Conservation (phyloP, 2,113 vertebrate genomes). For the Regulus satrapa region DNA sequence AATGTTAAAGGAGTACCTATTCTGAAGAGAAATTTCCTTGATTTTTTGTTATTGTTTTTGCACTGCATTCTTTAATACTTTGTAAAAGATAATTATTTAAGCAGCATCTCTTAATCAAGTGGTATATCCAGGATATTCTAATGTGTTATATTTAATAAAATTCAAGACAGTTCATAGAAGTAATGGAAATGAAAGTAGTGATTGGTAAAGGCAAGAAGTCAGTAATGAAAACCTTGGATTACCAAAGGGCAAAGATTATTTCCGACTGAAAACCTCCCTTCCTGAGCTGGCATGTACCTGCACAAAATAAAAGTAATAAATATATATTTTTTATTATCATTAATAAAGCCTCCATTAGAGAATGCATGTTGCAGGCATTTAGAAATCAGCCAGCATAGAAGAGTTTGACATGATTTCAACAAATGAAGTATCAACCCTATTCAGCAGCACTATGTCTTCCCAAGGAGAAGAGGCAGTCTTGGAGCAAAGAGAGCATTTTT, state of each 20-base stretch:
- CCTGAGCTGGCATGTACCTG: neutral
- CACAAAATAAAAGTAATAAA: neutral
- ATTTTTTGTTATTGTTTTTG: neutral
- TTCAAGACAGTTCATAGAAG: neutral
- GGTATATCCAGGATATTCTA: neutral
- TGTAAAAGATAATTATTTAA: neutral
- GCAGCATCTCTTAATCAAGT: neutral
- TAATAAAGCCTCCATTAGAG: neutral
- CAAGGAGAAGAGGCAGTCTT: neutral
- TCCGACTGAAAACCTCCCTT: neutral
- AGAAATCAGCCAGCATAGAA: neutral
- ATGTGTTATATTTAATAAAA: neutral
- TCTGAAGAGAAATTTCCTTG: neutral
- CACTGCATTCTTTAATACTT: neutral
- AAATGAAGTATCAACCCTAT: neutral
- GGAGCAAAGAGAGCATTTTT: neutral
- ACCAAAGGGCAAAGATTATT: neutral
- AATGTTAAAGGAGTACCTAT: neutral
- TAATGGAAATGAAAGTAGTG: neutral
- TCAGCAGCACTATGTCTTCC: neutral
- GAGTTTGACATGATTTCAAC: neutral
- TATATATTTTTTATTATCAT: neutral
- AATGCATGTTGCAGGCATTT: neutral
- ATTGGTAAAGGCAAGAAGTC: neutral
- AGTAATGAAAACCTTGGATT: neutral